A percentile compares a stretch with the other conserved stretches of the same genome.
These are phyloP conservation scores for Ursus arctos DNA, from an alignment of 2,113 vertebrate genomes.

Conservation along the genomic window DNA sequence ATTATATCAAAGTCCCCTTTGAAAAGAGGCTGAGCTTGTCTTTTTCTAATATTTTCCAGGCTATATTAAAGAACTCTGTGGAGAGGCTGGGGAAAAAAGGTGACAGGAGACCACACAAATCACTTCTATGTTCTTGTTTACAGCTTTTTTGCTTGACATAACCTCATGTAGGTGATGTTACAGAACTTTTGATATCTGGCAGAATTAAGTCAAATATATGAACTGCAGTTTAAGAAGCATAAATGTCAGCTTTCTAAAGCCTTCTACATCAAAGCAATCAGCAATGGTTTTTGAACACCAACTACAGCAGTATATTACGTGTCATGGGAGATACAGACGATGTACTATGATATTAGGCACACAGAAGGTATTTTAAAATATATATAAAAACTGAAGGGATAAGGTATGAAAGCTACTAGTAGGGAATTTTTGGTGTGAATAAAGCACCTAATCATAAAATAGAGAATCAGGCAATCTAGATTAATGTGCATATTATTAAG, in stretches of 20 bases:
- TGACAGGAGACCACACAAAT: constrained; percentile 9
- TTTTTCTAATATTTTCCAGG: neutral
- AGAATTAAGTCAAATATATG: constrained; percentile 68
- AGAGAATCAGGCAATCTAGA: constrained; percentile 13
- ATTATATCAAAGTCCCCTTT: neutral
- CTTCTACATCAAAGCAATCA: constrained; percentile 34
- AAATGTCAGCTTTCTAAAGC: constrained; percentile 45
- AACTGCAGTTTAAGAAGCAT: constrained; percentile 46
- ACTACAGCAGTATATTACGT: neutral
- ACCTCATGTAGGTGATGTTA: constrained; percentile 23
- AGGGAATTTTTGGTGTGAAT: neutral
- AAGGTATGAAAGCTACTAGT: neutral
- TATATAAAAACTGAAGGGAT: neutral
- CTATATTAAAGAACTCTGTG: neutral
- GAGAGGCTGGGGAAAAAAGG: neutral
- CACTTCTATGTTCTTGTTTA: constrained; percentile 42
- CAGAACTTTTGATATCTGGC: constrained; percentile 49
- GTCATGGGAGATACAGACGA: neutral
- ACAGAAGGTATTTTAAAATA: neutral
- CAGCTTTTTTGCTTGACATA: constrained; percentile 21
- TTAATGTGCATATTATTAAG: neutral
- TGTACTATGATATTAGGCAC: neutral
- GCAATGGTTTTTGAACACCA: neutral
- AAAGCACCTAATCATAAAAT: neutral
- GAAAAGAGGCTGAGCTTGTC: neutral